Base-by-base conservation (phyloP, 2,113 vertebrate genomes). In the Nibea coibor region DNA sequence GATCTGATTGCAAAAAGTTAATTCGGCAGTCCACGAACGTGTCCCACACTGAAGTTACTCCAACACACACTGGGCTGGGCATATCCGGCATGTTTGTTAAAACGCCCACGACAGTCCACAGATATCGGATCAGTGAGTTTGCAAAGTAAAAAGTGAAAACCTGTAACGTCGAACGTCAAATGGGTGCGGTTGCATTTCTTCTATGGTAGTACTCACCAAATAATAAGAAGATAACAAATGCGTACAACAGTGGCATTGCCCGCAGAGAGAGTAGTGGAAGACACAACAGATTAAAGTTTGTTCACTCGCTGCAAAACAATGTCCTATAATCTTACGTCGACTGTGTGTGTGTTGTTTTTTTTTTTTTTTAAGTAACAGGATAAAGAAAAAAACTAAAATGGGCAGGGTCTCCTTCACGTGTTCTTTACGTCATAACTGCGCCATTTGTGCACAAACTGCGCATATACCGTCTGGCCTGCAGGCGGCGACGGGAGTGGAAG, bases 191-290 rank as follows among this genome's bases (percentile, higher is more conserved):
- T 31, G 10, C 5, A 48, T 43, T 26, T 62, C 28, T 9, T 75
- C 50, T 28, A 28, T n/a, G 39, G 35, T 9, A 39, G 35, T 24
- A 81, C 78, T 85, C 67, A 85, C 83, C 83, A 7, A 39, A 50
- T 16, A 57, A 1, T 2, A 51, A 12, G 42, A 16, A 76, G 19
- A 10, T 47, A 1, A 69, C 14, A 5, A 9, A 8, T 3, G 28
- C 0, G 56, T 3, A 68, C 1, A 58, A 7, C 39, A 81, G 50
- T 0, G 76, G 35, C 83, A 85, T 85, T 12, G 62, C 78, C 78
- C 77, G 56, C 14, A 42, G 47, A 72, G 28, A 17, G 5, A 62
- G 35, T 39, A 1, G 8, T 39, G 19, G 10, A 61, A 35, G 12
- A 72, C 26, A 11, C 3, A 8, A 5, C n/a, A 20, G 5, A 19